A percentile compares a stretch with the other conserved stretches of the same genome.
Conservation (phyloP, 2,888 invertebrate genomes). For the Meloe dianella region DNA sequence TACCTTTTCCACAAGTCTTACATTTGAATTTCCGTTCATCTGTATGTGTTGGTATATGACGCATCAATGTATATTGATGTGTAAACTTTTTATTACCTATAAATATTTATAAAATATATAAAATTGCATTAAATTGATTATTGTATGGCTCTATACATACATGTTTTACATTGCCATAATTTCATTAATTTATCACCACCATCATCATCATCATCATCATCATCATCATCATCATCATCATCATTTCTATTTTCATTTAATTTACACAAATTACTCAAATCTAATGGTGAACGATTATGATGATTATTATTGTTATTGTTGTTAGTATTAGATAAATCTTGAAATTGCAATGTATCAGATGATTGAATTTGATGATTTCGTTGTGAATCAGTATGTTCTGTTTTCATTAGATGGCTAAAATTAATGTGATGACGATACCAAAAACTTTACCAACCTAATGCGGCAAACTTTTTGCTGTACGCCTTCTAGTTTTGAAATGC, state of each 20-base stretch:
- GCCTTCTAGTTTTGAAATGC: no score
- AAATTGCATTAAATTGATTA: no score
- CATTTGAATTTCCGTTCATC: constrained; percentile 80
- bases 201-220: constrained; percentile 63
- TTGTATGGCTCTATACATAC: constrained; percentile 53
- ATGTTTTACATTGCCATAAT: constrained; percentile 78
- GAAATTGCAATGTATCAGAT: background rate
- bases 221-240: constrained; percentile 68
- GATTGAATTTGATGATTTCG: background rate
- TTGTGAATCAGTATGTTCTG: background rate
- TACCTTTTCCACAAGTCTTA: constrained; percentile 71
- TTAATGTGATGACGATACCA: no score
- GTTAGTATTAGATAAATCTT: background rate
- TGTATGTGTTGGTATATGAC: constrained; percentile 78
- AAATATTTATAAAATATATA: constrained; percentile 27
- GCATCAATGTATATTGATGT: constrained; percentile 77
- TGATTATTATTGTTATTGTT: background rate
- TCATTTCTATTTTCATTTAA: constrained; percentile 30
- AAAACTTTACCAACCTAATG: no score
- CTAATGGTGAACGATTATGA: constrained; percentile 24
- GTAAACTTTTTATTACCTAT: constrained; percentile 75
- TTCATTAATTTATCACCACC: constrained; percentile 72
- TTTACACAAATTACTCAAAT: constrained; percentile 31
- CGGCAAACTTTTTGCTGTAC: no score
- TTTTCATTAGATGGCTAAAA: no score